These are phyloP conservation scores for Falcunculus frontatus DNA, from an alignment of 2,113 vertebrate genomes.

Conservation along the genomic window DNA sequence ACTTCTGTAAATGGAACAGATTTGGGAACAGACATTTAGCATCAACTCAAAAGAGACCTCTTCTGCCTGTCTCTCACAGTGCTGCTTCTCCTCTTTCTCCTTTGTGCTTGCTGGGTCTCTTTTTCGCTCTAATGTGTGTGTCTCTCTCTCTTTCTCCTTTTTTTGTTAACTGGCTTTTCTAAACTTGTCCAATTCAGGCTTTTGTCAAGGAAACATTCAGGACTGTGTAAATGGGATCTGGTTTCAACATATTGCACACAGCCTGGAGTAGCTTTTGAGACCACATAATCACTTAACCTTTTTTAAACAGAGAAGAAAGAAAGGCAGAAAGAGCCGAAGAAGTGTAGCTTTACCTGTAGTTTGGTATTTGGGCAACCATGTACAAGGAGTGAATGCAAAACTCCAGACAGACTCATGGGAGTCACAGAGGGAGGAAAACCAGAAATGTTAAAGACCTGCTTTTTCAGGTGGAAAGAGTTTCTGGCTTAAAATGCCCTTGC, in stretches of 20 bases:
- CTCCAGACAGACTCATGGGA: background rate
- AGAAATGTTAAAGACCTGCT: background rate
- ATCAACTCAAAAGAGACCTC: background rate
- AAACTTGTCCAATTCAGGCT: conserved; percentile 35
- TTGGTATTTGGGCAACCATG: background rate
- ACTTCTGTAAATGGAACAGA: conserved; percentile 7
- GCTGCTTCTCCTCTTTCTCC: background rate
- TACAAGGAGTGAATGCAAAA: background rate
- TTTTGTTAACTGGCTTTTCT: conserved; percentile 32
- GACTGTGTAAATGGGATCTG: conserved; percentile 39
- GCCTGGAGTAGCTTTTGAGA: conserved; percentile 23
- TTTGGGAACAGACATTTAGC: background rate
- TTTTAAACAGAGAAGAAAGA: background rate
- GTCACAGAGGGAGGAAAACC: background rate
- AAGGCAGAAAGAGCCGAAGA: background rate
- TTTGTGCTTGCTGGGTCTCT: background rate
- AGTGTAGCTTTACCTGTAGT: conserved; percentile 37
- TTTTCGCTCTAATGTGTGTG: background rate
- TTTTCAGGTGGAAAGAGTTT: background rate
- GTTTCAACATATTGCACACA: conserved; percentile 30
- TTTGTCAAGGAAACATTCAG: conserved; percentile 47
- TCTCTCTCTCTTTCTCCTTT: background rate
- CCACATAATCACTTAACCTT: conserved; percentile 22
- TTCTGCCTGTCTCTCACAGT: background rate
- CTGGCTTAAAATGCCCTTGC: background rate